Conservation (phyloP, 2,888 invertebrate species). For the Entomobrya multifasciata region DNA sequence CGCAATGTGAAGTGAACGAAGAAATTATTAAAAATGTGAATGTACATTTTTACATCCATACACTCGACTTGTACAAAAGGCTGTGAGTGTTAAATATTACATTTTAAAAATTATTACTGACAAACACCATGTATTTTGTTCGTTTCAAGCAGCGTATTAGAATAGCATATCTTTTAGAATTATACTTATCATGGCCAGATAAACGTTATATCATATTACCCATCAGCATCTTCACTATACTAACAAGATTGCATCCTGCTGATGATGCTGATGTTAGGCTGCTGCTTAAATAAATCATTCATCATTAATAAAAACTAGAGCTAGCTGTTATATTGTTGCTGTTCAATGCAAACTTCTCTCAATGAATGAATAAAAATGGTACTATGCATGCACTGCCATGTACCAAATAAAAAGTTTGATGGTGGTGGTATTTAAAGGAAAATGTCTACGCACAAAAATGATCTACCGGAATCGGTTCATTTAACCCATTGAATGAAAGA, state of each 20-base stretch:
- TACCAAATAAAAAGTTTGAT: not conserved
- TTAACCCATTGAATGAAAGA: conserved; percentile 56
- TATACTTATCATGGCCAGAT: not conserved
- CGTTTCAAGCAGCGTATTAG: not conserved
- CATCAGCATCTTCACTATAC: not conserved
- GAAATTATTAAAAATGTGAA: not conserved
- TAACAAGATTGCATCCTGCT: conserved; percentile 50
- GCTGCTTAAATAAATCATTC: not conserved
- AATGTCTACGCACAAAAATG: conserved; percentile 47
- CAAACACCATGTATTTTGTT: too few relatives aligned
- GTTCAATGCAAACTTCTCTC: conserved; percentile 31
- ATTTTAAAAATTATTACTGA: too few relatives aligned
- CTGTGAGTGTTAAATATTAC: not conserved
- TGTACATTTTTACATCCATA: not conserved
- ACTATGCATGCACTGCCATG: not conserved
- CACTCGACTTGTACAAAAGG: not conserved
- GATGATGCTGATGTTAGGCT: not conserved
- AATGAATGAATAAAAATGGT: not conserved
- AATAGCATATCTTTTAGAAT: not conserved
- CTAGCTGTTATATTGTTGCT: conserved; percentile 8
- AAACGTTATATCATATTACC: conserved; percentile 37
- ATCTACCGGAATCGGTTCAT: conserved; percentile 69
- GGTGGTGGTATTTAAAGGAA: conserved; percentile 36
- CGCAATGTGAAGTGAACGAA: conserved; percentile 22
- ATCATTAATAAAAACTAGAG: conserved; percentile 20